Evolutionary conservation across 2,888 invertebrate species (phyloP).

Genomic region (Calameuta pallipes): DNA sequence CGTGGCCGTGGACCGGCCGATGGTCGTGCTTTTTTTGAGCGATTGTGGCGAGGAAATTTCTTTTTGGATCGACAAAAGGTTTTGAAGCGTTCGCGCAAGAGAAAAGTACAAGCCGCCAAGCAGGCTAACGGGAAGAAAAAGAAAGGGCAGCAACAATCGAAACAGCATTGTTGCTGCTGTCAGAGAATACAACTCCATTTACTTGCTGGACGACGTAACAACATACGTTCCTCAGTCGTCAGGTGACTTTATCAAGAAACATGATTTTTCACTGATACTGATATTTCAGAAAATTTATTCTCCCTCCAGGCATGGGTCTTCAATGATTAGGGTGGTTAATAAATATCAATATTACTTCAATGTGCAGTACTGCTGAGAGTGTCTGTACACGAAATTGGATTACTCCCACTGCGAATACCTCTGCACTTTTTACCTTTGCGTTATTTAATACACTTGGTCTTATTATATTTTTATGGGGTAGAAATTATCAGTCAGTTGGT

Average conservation of each 20-base stretch:
- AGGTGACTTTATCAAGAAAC: slow-evolving; percentile 45
- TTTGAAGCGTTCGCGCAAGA: slow-evolving; percentile 54
- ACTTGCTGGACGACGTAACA: slow-evolving; percentile 54
- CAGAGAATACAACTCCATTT: slow-evolving; percentile 60
- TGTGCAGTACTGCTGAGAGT: background rate
- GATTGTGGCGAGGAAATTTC: slow-evolving; percentile 78
- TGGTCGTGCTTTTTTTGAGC: slow-evolving; percentile 77
- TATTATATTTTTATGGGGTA: background rate
- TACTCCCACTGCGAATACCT: slow-evolving; percentile 24
- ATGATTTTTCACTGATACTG: background rate
- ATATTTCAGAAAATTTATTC: background rate
- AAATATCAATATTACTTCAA: background rate
- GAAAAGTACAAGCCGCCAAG: slow-evolving; percentile 52
- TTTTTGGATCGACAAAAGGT: slow-evolving; percentile 58
- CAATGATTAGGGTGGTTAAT: background rate
- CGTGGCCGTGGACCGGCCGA: slow-evolving; percentile 68
- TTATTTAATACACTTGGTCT: background rate
- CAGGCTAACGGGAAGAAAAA: slow-evolving; percentile 32
- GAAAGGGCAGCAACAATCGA: slow-evolving; percentile 40
- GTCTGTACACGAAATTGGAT: slow-evolving; percentile 18
- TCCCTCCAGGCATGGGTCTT: background rate
- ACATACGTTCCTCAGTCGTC: slow-evolving; percentile 59
- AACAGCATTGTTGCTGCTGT: slow-evolving; percentile 60
- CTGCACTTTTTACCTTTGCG: background rate
- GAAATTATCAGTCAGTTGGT: background rate